phyloP scores from a whole-genome alignment of 2,113 vertebrate genomes.

The Sclerurus mexicanus region DNA sequence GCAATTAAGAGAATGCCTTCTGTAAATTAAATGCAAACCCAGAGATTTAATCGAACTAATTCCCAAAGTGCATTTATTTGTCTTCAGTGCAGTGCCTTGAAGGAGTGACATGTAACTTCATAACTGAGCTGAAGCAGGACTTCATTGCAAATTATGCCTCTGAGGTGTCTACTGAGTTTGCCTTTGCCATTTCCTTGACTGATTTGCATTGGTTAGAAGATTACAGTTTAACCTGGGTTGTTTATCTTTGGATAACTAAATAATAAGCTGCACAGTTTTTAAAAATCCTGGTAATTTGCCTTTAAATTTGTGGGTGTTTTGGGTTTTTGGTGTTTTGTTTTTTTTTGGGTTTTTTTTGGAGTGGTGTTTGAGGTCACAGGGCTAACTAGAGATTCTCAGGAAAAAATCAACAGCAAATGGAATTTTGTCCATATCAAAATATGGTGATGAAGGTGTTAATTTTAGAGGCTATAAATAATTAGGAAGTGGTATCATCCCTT shows the following conservation, averaged over 20 bases:
- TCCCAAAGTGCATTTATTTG: neutral
- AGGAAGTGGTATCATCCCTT: neutral
- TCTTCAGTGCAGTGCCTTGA: neutral
- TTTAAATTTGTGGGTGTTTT: neutral
- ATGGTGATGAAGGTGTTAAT: neutral
- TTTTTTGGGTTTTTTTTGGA: neutral
- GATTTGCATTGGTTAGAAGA: neutral
- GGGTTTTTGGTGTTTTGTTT: too few species aligned
- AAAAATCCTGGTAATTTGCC: neutral
- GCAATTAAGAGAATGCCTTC: neutral
- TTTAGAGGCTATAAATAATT: neutral
- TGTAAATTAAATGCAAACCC: slow-evolving; percentile 45
- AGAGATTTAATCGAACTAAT: neutral
- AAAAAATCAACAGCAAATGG: neutral
- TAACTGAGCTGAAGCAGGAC: neutral
- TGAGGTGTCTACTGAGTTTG: neutral
- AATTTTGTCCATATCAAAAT: neutral
- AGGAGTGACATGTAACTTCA: neutral
- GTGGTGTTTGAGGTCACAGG: neutral
- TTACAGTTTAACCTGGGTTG: neutral
- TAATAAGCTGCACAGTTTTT: neutral
- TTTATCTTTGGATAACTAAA: neutral
- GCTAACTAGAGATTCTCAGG: neutral
- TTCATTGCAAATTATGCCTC: neutral
- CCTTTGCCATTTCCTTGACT: neutral